These are phyloP conservation scores for Scrobipalpa atriplicella DNA, from an alignment of 2,888 invertebrate genomes.

Conservation along the genomic window DNA sequence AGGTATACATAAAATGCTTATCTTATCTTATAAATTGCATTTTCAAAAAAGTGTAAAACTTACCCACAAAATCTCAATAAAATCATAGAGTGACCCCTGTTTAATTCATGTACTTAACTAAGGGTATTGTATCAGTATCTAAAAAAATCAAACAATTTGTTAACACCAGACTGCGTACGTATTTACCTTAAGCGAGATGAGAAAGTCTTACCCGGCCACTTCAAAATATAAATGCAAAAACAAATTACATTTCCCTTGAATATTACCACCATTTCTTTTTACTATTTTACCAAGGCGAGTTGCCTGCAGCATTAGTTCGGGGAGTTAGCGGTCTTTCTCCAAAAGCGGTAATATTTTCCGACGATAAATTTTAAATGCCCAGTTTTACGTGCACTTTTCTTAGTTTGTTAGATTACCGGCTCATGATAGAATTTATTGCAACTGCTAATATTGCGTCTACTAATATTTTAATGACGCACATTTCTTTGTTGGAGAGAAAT, in stretches of 20 bases:
- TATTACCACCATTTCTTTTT: conserved; percentile 60
- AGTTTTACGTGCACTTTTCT: conserved; percentile 68
- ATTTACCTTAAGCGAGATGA: conserved; percentile 5
- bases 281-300: conserved; percentile 50
- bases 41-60: too few relatives aligned
- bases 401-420: conserved; percentile 69
- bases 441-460: conserved; percentile 43
- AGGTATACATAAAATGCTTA: too few relatives aligned
- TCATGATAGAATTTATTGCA: conserved; percentile 60
- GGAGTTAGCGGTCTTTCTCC: conserved; percentile 59
- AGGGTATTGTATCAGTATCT: too few relatives aligned
- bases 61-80: too few relatives aligned
- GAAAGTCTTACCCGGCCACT: neutral
- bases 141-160: neutral
- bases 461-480: conserved; percentile 53
- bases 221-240: conserved; percentile 30
- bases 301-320: conserved; percentile 67
- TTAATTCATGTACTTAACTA: too few relatives aligned
- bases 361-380: conserved; percentile 74
- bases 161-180: neutral
- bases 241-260: conserved; percentile 57
- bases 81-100: too few relatives aligned
- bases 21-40: too few relatives aligned
- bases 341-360: conserved; percentile 73
- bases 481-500: conserved; percentile 37